Percentiles rank a stretch among this genome's conserved stretches.
phyloP scores from a whole-genome alignment of 2,888 invertebrate genomes.

The Dasypogon diadema region DNA sequence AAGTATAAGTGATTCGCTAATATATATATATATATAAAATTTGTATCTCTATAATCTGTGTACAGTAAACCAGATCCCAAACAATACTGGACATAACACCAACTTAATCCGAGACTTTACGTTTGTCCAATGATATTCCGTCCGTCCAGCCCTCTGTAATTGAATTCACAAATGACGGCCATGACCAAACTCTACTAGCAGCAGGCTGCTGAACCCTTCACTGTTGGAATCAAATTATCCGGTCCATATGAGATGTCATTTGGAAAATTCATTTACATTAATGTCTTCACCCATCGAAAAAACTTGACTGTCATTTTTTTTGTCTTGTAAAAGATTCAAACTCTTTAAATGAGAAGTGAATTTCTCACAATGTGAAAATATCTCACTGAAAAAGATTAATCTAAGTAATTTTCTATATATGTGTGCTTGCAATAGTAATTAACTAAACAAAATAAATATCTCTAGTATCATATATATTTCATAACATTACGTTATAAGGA shows the following conservation, averaged over 20 bases:
- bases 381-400: too few species aligned
- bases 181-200: conserved; percentile 6
- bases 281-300: too few species aligned
- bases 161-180: conserved; percentile 22
- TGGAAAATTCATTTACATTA: conserved; percentile 28
- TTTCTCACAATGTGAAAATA: too few species aligned
- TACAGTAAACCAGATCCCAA: background rate
- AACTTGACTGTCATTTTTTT: too few species aligned
- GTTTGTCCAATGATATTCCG: background rate
- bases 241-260: conserved; percentile 22
- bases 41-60: background rate
- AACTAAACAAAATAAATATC: too few species aligned
- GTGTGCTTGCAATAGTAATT: too few species aligned
- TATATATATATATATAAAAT: too few species aligned
- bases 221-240: conserved; percentile 24
- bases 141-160: conserved; percentile 6
- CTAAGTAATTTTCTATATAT: too few species aligned
- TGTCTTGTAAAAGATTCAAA: too few species aligned
- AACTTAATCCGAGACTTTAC: background rate
- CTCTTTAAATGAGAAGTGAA: too few species aligned
- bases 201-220: conserved; percentile 6
- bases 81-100: background rate
- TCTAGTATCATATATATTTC: too few species aligned
- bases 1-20: conserved; percentile 65
- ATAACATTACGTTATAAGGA: too few species aligned